Evolutionary conservation across 2,797 vertebrate genomes (phyloP).

Genomic region (Anomalospiza imberbis): DNA sequence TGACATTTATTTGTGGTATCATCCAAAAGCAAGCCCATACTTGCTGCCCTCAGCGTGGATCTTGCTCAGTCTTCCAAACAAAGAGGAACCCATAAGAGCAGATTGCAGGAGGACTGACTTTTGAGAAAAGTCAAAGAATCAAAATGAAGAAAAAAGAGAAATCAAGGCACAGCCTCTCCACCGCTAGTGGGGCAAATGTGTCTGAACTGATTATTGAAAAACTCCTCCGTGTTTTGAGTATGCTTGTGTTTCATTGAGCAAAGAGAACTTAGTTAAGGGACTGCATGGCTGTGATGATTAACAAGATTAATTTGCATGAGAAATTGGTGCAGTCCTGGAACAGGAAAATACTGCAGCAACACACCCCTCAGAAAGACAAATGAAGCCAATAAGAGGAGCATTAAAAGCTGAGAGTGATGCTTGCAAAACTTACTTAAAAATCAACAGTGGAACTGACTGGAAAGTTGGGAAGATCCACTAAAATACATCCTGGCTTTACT

Average conservation of each 20-base stretch:
- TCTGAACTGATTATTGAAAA: neutral
- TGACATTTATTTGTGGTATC: neutral
- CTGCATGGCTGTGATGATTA: neutral
- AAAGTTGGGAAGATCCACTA: neutral
- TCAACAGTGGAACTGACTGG: neutral
- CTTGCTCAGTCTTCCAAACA: neutral
- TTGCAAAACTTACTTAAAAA: slow-evolving; percentile 10
- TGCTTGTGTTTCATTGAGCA: neutral
- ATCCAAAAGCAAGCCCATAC: neutral
- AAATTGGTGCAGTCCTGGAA: neutral
- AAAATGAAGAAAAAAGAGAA: neutral
- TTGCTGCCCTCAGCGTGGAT: neutral
- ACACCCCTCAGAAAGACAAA: neutral
- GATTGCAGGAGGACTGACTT: neutral
- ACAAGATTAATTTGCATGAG: slow-evolving; percentile 11
- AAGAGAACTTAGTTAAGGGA: neutral
- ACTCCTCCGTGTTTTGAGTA: neutral
- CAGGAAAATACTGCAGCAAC: neutral
- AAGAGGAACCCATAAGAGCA: neutral
- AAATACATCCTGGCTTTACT: neutral
- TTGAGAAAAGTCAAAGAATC: neutral
- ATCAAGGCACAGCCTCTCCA: neutral
- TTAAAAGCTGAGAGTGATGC: neutral
- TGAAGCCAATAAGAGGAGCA: neutral
- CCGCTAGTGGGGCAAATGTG: neutral